Conservation (phyloP, 2,113 vertebrate species). For the Coturnix japonica region DNA sequence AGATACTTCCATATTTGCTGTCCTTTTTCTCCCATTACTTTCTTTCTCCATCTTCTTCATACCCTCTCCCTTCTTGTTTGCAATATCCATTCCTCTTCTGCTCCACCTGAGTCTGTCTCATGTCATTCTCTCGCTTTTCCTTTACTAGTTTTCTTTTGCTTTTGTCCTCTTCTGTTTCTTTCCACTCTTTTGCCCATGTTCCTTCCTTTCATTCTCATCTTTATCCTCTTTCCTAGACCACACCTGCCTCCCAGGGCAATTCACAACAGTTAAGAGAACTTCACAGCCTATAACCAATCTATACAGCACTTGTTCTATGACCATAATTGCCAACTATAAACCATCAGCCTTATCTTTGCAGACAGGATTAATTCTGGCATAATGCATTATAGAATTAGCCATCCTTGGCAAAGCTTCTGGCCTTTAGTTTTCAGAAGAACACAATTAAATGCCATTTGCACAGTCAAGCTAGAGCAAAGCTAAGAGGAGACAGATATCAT, state of each 20-base stretch:
- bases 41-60: not conserved
- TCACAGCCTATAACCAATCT: not conserved
- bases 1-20: not conserved
- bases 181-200: not conserved
- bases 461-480: conserved; percentile 22
- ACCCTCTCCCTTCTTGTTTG: not conserved
- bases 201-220: not conserved
- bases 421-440: conserved; percentile 27
- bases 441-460: conserved; percentile 52
- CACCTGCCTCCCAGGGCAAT: not conserved
- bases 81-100: not conserved
- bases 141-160: not conserved
- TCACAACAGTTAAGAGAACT: not conserved
- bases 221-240: not conserved
- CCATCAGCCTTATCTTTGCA: conserved; percentile 1
- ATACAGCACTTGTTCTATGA: not conserved
- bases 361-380: conserved; percentile 13
- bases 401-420: conserved; percentile 11
- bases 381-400: conserved; percentile 32
- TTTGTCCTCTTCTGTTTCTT: not conserved
- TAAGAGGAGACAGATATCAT: conserved; percentile 29
- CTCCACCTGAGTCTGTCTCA: not conserved
- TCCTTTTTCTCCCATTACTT: not conserved
- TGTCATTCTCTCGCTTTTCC: rapidly evolving
- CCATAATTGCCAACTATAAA: conserved; percentile 1